Percentiles rank a stretch among this genome's conserved stretches.
phyloP scores from a whole-genome alignment of 2,888 invertebrate genomes.

The Didymodactylos carnosus region DNA sequence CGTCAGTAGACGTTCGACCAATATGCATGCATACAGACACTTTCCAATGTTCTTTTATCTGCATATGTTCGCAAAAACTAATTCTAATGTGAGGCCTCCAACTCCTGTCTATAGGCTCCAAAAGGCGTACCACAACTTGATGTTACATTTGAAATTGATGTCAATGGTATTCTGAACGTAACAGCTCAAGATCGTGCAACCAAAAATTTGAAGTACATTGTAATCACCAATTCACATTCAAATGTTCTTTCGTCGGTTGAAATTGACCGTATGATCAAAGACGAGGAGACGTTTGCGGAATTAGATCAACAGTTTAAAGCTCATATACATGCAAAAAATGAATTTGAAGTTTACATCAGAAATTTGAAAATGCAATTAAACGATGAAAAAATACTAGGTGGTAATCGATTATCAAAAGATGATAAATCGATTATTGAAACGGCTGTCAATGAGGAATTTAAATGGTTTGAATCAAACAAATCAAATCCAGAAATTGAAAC shows the following conservation, averaged over 20 bases:
- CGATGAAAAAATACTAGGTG: slow-evolving; percentile 88
- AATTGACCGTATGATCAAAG: slow-evolving; percentile 94
- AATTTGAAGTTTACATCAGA: slow-evolving; percentile 77
- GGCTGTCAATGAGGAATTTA: slow-evolving; percentile 84
- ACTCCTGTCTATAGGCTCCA: too few relatives aligned
- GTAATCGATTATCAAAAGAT: slow-evolving; percentile 61
- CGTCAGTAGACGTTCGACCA: too few relatives aligned
- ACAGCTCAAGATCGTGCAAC: slow-evolving; percentile 98
- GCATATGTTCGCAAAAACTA: too few relatives aligned
- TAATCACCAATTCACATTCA: slow-evolving; percentile 93
- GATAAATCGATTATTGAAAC: slow-evolving; percentile 81
- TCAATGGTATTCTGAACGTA: slow-evolving; percentile 24
- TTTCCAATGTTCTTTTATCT: too few relatives aligned
- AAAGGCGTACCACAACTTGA: slow-evolving; percentile 36
- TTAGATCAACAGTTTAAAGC: slow-evolving; percentile 98
- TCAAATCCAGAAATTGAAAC: slow-evolving; percentile 74
- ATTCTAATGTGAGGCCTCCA: too few relatives aligned
- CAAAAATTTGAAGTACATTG: slow-evolving; percentile 91
- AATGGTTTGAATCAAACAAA: slow-evolving; percentile 89
- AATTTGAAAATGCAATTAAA: slow-evolving; percentile 84
- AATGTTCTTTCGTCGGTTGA: slow-evolving; percentile 89
- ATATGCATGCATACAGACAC: too few relatives aligned
- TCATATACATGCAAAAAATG: slow-evolving; percentile 84
- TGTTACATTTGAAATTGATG: too few relatives aligned
- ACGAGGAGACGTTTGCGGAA: slow-evolving; percentile 94